Evolutionary conservation across 1,140 invertebrate genomes (phyloP).

Genomic region (Berghia stephanieae): DNA sequence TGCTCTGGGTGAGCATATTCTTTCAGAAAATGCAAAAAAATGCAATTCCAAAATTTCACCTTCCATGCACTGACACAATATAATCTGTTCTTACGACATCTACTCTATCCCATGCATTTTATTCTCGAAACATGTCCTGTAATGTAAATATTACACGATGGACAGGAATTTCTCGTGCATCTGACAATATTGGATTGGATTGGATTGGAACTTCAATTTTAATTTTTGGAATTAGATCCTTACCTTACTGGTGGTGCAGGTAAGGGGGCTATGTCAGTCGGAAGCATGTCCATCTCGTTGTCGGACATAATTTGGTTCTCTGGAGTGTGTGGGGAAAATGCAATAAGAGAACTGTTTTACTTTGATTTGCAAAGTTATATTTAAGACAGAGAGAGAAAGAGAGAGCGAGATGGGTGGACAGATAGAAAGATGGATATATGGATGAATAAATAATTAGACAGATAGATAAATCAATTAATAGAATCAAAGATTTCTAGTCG

Average conservation of each 20-base stretch:
- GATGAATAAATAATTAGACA: neutral
- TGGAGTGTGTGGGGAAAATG: conserved; percentile 14
- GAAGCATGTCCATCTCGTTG: conserved; percentile 47
- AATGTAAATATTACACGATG: too few species aligned
- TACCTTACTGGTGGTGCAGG: conserved; percentile 49
- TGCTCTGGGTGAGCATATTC: too few species aligned
- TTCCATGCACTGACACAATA: neutral
- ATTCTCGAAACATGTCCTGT: neutral
- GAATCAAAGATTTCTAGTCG: neutral
- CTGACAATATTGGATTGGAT: neutral
- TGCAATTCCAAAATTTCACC: too few species aligned
- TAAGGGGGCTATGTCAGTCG: conserved; percentile 43
- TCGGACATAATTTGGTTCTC: conserved; percentile 59
- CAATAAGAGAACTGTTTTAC: neutral
- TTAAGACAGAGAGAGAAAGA: too few species aligned
- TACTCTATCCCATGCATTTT: neutral
- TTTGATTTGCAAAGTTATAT: too few species aligned
- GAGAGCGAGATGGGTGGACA: neutral
- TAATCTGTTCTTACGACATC: neutral
- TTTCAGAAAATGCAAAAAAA: too few species aligned
- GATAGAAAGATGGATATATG: neutral
- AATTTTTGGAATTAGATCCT: neutral
- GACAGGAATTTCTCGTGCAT: neutral
- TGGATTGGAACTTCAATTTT: neutral
- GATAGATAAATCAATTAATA: neutral